phyloP scores from a whole-genome alignment of 2,797 vertebrate genomes.

The Sparus aurata region DNA sequence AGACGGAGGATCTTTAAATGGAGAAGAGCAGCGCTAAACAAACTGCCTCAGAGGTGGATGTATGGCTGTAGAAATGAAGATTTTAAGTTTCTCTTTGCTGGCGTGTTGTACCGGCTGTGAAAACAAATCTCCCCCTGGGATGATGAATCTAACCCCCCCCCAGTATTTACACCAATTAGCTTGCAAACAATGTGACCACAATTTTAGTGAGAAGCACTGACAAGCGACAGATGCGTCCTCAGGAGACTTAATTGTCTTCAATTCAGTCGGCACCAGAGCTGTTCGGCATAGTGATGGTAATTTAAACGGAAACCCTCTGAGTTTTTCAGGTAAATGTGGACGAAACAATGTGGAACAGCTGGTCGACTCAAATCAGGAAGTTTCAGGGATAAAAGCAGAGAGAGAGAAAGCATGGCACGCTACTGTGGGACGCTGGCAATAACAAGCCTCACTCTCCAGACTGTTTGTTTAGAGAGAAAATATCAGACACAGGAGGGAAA shows the following conservation, averaged over 20 bases:
- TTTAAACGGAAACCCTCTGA: not conserved
- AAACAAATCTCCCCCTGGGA: not conserved
- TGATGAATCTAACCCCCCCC: not conserved
- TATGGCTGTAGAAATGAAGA: not conserved
- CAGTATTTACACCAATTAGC: not conserved
- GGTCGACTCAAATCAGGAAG: not conserved
- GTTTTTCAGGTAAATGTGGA: conserved; percentile 5
- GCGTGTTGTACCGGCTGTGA: not conserved
- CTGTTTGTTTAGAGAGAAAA: not conserved
- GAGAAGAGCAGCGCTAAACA: not conserved
- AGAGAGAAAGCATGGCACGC: not conserved
- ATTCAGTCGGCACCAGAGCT: too few species aligned
- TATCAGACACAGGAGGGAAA: not conserved
- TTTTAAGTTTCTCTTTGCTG: not conserved
- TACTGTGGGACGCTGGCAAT: not conserved
- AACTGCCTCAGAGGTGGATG: not conserved
- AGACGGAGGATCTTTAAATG: not conserved
- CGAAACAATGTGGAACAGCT: not conserved
- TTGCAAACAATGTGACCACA: not conserved
- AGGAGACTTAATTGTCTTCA: not conserved
- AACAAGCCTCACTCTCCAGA: not conserved
- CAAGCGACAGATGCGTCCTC: not conserved
- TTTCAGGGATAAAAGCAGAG: not conserved
- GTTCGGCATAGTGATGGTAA: not conserved
- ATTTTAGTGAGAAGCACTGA: not conserved